Evolutionary conservation across 2,797 vertebrate species (phyloP).

Genomic region (Pangasius mekongensis): DNA sequence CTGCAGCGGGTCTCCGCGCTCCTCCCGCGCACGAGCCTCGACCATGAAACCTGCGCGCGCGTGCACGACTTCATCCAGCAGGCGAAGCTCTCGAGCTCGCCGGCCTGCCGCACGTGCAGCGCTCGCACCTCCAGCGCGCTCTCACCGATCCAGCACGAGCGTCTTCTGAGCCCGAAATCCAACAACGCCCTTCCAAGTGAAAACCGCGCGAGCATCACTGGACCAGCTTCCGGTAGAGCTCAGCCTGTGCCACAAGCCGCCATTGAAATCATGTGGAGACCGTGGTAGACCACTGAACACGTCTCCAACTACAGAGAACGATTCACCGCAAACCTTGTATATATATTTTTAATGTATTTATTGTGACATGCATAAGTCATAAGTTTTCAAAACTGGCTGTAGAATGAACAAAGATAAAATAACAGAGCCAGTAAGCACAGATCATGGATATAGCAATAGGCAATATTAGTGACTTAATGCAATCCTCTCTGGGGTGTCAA

Average conservation of each 20-base stretch:
- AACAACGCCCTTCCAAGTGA: not conserved
- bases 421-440: conserved; percentile 61
- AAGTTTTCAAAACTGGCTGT: not conserved
- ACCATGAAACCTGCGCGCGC: conserved; percentile 68
- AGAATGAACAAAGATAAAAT: not conserved
- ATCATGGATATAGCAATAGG: conserved; percentile 65
- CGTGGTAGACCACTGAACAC: conserved; percentile 57
- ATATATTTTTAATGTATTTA: not conserved
- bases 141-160: conserved; percentile 59
- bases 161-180: conserved; percentile 28
- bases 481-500: conserved; percentile 82
- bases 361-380: not conserved
- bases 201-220: conserved; percentile 7
- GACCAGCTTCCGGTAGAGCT: not conserved
- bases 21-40: conserved; percentile 74
- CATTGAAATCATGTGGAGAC: conserved; percentile 61
- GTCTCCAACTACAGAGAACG: not conserved
- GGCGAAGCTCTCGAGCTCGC: conserved; percentile 59
- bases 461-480: conserved; percentile 67
- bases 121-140: conserved; percentile 57
- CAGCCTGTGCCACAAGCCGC: conserved; percentile 15
- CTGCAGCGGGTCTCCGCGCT: conserved; percentile 77
- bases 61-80: conserved; percentile 76
- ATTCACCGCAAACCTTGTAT: conserved; percentile 17
- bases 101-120: conserved; percentile 71